A percentile compares a stretch with the other conserved stretches of the same genome.
Evolutionary conservation across 2,113 vertebrate genomes (phyloP).

Genomic region (Halcyon senegalensis): DNA sequence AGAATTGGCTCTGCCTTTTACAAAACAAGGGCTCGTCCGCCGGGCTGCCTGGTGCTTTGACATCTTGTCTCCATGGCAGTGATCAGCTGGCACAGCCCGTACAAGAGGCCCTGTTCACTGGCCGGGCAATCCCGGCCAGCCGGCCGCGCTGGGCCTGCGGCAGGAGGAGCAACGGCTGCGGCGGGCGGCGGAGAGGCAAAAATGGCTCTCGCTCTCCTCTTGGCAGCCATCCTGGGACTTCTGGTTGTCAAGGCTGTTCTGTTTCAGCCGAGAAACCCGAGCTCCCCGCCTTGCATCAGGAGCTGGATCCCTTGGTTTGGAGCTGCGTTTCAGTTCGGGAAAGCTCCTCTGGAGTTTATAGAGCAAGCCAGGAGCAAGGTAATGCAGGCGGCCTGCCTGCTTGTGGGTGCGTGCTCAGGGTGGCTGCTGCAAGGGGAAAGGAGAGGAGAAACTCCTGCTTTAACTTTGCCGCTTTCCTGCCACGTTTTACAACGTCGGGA

Average conservation of each 20-base stretch:
- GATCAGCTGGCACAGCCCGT: neutral
- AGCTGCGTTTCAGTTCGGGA: conserved; percentile 79
- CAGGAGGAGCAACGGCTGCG: neutral
- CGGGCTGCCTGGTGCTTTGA: neutral
- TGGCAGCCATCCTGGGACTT: conserved; percentile 51
- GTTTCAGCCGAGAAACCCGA: conserved; percentile 15
- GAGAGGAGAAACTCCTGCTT: neutral
- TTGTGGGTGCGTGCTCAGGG: neutral
- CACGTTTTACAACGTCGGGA: neutral
- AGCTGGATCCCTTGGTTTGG: conserved; percentile 87
- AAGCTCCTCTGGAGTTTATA: conserved; percentile 82
- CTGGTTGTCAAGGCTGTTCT: conserved; percentile 45
- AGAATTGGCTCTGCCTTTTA: neutral
- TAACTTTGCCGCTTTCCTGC: neutral
- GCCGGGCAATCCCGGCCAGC: neutral
- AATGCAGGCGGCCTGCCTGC: neutral
- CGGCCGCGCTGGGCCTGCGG: rapidly evolving
- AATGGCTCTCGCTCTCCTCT: conserved; percentile 11
- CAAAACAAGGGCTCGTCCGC: neutral
- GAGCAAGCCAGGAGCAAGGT: conserved; percentile 80
- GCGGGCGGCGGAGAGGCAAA: neutral
- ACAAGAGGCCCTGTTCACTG: neutral
- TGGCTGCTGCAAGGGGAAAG: neutral
- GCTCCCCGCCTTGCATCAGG: conserved; percentile 75
- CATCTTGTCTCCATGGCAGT: neutral